A percentile compares a stretch with the other conserved stretches of the same genome.
Evolutionary conservation across 2,888 invertebrate species (phyloP).

Genomic region (Podotricha telesiphe): DNA sequence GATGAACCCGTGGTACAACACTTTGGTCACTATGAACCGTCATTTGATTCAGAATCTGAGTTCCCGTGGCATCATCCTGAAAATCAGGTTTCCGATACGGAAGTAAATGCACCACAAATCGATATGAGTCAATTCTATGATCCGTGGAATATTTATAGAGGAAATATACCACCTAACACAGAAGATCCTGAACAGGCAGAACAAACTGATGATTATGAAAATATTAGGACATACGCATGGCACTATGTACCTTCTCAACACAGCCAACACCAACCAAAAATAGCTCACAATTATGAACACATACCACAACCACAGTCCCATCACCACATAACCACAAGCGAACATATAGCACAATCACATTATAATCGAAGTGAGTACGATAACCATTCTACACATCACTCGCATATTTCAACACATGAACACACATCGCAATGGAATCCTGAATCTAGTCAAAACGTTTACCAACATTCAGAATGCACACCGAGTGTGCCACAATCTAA

Average conservation of each 20-base stretch:
- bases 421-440: constrained; percentile 28
- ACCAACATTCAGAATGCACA: constrained; percentile 44
- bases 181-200: constrained; percentile 50
- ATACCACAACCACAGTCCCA: not conserved
- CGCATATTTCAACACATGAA: constrained; percentile 23
- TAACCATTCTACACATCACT: constrained; percentile 17
- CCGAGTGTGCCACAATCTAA: constrained; percentile 38
- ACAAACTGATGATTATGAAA: constrained; percentile 56
- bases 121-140: constrained; percentile 78
- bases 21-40: constrained; percentile 62
- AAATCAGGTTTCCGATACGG: constrained; percentile 54
- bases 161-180: constrained; percentile 68
- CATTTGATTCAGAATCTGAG: constrained; percentile 70
- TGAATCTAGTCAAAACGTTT: constrained; percentile 40
- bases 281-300: constrained; percentile 44
- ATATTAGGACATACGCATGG: constrained; percentile 69
- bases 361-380: constrained; percentile 3
- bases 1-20: constrained; percentile 44
- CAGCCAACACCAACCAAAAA: constrained; percentile 44
- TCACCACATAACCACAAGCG: constrained; percentile 1
- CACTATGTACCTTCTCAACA: constrained; percentile 54
- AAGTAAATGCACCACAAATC: constrained; percentile 52
- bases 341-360: constrained; percentile 16
- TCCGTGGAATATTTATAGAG: constrained; percentile 90
- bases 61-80: constrained; percentile 78